These are phyloP conservation scores for Drosophila aff. DNA, from an alignment of 1,140 invertebrate genomes.

Conservation along the genomic window DNA sequence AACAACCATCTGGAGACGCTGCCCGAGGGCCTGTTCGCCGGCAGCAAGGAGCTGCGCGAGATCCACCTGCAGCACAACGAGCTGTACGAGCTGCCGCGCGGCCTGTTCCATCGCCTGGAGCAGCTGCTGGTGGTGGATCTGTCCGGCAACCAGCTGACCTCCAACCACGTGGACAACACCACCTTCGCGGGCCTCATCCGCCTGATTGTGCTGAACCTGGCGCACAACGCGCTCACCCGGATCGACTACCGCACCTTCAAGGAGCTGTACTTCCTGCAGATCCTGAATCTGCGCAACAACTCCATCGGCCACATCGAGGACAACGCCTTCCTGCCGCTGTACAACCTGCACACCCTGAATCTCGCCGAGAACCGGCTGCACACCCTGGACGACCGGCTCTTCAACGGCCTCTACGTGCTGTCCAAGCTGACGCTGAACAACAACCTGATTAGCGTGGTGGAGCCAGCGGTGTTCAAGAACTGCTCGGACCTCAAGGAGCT, in stretches of 20 bases:
- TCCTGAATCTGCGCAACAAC: constrained; percentile 94
- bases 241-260: constrained; percentile 94
- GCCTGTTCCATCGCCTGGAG: constrained; percentile 93
- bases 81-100: constrained; percentile 91
- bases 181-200: constrained; percentile 94
- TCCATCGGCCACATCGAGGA: constrained; percentile 94
- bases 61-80: constrained; percentile 93
- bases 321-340: constrained; percentile 93
- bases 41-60: constrained; percentile 91
- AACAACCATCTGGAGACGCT: constrained; percentile 91
- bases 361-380: constrained; percentile 94
- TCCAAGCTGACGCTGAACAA: constrained; percentile 94
- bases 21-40: constrained; percentile 92
- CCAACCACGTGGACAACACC: constrained; percentile 92
- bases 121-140: constrained; percentile 94
- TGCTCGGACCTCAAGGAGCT: constrained; percentile 95
- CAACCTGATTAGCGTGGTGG: constrained; percentile 92
- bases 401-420: constrained; percentile 93
- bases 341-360: constrained; percentile 94
- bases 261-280: constrained; percentile 94
- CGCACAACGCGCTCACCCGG: constrained; percentile 92
- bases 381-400: constrained; percentile 91
- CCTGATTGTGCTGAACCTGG: constrained; percentile 93
- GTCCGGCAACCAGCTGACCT: constrained; percentile 93
- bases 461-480: constrained; percentile 94